phyloP scores from a whole-genome alignment of 2,888 invertebrate genomes.

The Cantharis rustica region DNA sequence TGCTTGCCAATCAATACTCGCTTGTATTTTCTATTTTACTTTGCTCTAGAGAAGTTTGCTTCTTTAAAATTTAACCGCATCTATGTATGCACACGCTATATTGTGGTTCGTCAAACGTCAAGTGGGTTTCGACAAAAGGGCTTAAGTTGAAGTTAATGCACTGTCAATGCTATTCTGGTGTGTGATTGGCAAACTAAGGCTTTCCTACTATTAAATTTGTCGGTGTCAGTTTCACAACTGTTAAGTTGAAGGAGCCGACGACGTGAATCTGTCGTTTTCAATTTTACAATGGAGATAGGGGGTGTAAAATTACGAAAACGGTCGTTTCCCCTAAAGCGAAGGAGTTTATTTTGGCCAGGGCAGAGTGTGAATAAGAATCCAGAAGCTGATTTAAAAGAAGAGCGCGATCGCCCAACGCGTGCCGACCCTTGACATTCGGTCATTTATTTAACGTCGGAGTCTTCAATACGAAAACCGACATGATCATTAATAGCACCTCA shows the following conservation, averaged over 20 bases:
- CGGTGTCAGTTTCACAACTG: background rate
- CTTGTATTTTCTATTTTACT: constrained; percentile 21
- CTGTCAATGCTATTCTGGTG: background rate
- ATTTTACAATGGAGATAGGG: background rate
- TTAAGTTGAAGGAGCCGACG: background rate
- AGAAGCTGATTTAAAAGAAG: constrained; percentile 34
- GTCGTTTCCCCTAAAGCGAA: background rate
- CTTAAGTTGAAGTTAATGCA: constrained; percentile 10
- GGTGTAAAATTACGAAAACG: background rate
- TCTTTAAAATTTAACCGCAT: background rate
- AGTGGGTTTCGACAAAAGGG: background rate
- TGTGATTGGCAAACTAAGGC: constrained; percentile 10
- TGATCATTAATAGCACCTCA: constrained; percentile 47
- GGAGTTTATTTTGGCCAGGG: constrained; percentile 5
- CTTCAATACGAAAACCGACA: constrained; percentile 39
- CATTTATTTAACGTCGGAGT: constrained; percentile 49
- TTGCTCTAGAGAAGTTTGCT: background rate
- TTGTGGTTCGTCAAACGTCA: background rate
- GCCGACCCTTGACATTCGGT: constrained; percentile 51
- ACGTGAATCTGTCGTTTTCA: background rate
- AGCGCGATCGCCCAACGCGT: constrained; percentile 43
- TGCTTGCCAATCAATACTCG: constrained; percentile 34
- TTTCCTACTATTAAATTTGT: constrained; percentile 2
- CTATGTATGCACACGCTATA: background rate
- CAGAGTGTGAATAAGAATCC: constrained; percentile 30